Conservation (phyloP, 2,888 invertebrate species). For the Dyspetes luteomarginatus region DNA sequence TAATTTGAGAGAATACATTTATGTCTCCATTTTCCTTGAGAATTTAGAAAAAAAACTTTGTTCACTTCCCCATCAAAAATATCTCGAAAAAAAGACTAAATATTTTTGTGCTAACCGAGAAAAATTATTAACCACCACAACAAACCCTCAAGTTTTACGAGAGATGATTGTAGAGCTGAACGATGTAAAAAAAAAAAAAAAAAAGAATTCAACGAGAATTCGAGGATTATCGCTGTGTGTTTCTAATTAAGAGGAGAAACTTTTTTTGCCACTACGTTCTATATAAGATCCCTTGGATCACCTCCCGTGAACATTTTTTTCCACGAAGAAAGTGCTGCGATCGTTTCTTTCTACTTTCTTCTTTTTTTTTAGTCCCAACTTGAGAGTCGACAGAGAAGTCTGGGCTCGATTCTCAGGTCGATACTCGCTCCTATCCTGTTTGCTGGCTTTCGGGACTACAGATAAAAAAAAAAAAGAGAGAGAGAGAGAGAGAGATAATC, state of each 20-base stretch:
- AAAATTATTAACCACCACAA: not conserved
- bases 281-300: not conserved
- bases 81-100: not conserved
- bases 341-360: slow-evolving; percentile 20
- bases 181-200: not conserved
- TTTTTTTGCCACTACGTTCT: slow-evolving; percentile 34
- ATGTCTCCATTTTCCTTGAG: too few species aligned
- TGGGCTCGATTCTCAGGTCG: slow-evolving; percentile 58
- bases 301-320: not conserved
- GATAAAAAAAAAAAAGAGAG: slow-evolving; percentile 21
- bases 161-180: not conserved
- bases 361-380: slow-evolving; percentile 13
- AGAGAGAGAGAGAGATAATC: slow-evolving; percentile 49
- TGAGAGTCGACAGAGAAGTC: slow-evolving; percentile 35
- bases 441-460: slow-evolving; percentile 8
- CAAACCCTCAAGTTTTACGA: not conserved
- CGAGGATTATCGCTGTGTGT: not conserved
- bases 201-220: not conserved
- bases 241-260: slow-evolving; percentile 49
- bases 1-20: too few species aligned
- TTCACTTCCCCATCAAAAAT: too few species aligned
- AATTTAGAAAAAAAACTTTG: too few species aligned
- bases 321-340: slow-evolving; percentile 46
- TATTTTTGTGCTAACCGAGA: not conserved
- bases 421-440: slow-evolving; percentile 37